A percentile compares a stretch with the other conserved stretches of the same genome.
phyloP scores from a whole-genome alignment of 1,140 invertebrate genomes.

The Zophobas atratus region DNA sequence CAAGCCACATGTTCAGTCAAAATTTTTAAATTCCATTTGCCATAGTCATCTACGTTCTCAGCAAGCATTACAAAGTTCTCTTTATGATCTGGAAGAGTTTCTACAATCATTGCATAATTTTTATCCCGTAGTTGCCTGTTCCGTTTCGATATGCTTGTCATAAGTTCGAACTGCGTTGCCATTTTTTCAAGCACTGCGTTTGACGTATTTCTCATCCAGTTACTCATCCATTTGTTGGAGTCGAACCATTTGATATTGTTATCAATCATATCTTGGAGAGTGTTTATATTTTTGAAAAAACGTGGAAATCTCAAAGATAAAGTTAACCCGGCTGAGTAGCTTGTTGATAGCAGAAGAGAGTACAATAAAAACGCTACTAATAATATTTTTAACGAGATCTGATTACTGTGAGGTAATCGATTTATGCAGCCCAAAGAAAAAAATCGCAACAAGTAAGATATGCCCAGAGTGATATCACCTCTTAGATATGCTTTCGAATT shows the following conservation, averaged over 20 bases:
- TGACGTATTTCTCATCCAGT: conserved; percentile 22
- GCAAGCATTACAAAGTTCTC: conserved; percentile 24
- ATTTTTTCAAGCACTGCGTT: conserved; percentile 4
- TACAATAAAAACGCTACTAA: too few species aligned
- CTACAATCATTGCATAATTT: conserved; percentile 29
- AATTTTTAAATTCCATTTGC: conserved; percentile 12
- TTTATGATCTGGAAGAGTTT: neutral
- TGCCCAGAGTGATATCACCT: too few species aligned
- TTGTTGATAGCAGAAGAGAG: neutral
- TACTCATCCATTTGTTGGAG: conserved; percentile 6
- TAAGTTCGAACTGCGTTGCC: conserved; percentile 3
- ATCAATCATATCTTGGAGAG: conserved; percentile 20
- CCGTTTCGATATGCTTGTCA: neutral
- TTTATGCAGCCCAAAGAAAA: too few species aligned
- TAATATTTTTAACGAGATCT: too few species aligned
- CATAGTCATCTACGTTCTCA: conserved; percentile 18
- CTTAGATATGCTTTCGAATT: too few species aligned
- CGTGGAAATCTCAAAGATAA: conserved; percentile 9
- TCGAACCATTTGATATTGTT: conserved; percentile 27
- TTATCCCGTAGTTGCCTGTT: neutral
- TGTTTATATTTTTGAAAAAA: conserved; percentile 12
- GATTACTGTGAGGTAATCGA: too few species aligned
- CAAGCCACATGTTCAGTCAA: neutral
- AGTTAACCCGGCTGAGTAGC: conserved; percentile 23
- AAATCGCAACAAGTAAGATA: too few species aligned